These are phyloP conservation scores for Staurois parvus DNA, from an alignment of 2,797 vertebrate genomes.

Conservation along the genomic window DNA sequence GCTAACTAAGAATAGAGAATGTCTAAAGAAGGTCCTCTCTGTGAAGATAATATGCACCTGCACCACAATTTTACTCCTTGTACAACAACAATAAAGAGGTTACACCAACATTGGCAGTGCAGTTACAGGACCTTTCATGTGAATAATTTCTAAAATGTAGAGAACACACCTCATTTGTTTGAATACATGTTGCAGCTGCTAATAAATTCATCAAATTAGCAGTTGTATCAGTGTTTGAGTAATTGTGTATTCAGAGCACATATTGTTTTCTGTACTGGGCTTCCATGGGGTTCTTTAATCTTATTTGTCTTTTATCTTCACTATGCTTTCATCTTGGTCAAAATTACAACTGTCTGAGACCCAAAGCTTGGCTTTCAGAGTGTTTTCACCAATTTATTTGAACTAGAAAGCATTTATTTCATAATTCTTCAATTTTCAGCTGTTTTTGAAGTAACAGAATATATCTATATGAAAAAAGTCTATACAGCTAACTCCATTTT, in stretches of 20 bases:
- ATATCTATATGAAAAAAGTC: neutral
- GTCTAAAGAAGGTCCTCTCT: too few species aligned
- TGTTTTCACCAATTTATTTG: slow-evolving; percentile 16
- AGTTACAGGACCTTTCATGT: neutral
- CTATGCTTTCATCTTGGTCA: slow-evolving; percentile 40
- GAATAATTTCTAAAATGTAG: neutral
- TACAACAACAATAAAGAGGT: neutral
- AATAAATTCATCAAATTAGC: neutral
- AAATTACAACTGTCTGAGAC: slow-evolving; percentile 14
- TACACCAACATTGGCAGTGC: neutral
- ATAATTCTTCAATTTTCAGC: neutral
- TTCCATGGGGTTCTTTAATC: slow-evolving; percentile 42
- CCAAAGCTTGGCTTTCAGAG: slow-evolving; percentile 8
- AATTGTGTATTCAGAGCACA: slow-evolving; percentile 6
- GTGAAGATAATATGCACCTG: too few species aligned
- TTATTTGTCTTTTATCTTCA: slow-evolving; percentile 55
- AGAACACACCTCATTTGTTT: neutral
- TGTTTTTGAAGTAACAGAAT: neutral
- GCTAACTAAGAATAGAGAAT: too few species aligned
- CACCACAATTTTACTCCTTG: neutral
- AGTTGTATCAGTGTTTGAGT: neutral
- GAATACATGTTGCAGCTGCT: neutral
- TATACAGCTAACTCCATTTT: too few species aligned
- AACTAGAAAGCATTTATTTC: slow-evolving; percentile 3
- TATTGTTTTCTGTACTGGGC: slow-evolving; percentile 2